A percentile compares a stretch with the other conserved stretches of the same genome.
These are phyloP conservation scores for Drosophila conformis DNA, from an alignment of 2,888 invertebrate genomes.

Conservation along the genomic window DNA sequence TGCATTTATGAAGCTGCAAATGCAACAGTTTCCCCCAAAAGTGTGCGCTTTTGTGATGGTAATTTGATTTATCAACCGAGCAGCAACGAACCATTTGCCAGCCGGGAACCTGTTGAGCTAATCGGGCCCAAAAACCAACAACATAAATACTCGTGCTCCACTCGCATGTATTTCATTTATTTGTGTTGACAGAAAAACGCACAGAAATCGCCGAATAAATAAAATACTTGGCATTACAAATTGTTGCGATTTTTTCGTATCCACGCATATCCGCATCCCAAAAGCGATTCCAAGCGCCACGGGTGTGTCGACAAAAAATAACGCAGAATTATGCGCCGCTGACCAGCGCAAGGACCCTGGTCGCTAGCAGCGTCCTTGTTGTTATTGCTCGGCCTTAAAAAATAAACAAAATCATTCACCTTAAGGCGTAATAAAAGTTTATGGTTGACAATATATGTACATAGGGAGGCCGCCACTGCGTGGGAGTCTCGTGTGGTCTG, in stretches of 20 bases:
- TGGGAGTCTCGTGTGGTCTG: constrained; percentile 33
- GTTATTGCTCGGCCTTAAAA: constrained; percentile 62
- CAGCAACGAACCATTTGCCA: background rate
- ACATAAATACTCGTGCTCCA: constrained; percentile 38
- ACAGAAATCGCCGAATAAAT: constrained; percentile 64
- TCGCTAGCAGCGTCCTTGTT: constrained; percentile 11
- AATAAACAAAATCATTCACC: constrained; percentile 82
- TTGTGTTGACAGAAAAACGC: constrained; percentile 43
- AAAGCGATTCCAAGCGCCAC: constrained; percentile 50
- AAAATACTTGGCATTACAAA: constrained; percentile 82
- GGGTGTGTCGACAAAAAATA: constrained; percentile 50
- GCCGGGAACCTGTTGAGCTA: constrained; percentile 71
- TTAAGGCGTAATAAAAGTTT: constrained; percentile 82
- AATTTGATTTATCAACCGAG: constrained; percentile 46
- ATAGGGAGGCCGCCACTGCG: constrained; percentile 42
- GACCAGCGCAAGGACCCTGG: constrained; percentile 29
- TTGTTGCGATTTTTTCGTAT: constrained; percentile 74
- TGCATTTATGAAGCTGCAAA: constrained; percentile 69
- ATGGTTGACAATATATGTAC: constrained; percentile 69
- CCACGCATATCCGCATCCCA: constrained; percentile 11
- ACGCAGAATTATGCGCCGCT: constrained; percentile 60
- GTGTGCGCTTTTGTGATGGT: constrained; percentile 23
- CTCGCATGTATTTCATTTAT: constrained; percentile 52
- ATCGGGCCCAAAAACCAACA: constrained; percentile 35
- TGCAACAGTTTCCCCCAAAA: constrained; percentile 31